These are phyloP conservation scores for Notechis scutatus DNA, from an alignment of 2,113 vertebrate species.

Conservation along the genomic window DNA sequence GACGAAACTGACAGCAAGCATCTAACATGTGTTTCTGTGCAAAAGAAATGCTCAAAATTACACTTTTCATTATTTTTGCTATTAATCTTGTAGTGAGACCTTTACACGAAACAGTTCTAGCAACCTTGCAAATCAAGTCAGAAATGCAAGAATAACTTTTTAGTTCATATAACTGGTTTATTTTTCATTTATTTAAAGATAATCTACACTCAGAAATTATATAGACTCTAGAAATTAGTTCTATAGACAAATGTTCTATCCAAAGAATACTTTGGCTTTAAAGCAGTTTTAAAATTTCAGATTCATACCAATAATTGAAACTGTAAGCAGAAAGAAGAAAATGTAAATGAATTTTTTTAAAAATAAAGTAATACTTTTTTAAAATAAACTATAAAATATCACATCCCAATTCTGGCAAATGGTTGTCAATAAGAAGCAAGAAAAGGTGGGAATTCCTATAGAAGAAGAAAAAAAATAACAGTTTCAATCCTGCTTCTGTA, in stretches of 20 bases:
- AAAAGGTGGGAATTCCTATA: not conserved
- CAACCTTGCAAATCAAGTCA: not conserved
- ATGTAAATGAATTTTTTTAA: not conserved
- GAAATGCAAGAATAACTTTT: not conserved
- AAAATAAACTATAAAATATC: not conserved
- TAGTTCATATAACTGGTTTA: not conserved
- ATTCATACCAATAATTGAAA: not conserved
- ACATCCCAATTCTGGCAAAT: conserved; percentile 36
- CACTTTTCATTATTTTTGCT: not conserved
- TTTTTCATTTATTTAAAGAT: not conserved
- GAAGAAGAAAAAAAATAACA: too few species aligned
- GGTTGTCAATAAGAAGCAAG: conserved; percentile 12
- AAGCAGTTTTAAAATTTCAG: not conserved
- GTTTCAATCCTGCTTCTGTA: not conserved
- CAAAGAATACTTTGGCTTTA: not conserved
- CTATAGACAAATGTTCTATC: not conserved
- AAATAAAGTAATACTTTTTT: not conserved
- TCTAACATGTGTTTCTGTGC: not conserved
- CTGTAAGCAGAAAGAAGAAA: not conserved
- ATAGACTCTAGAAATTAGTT: not conserved
- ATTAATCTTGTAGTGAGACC: not conserved
- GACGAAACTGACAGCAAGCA: not conserved
- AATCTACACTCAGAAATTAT: not conserved
- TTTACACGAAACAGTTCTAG: not conserved
- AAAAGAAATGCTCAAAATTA: not conserved